Conservation (phyloP, 2,113 vertebrate species). For the Peromyscus maniculatus region DNA sequence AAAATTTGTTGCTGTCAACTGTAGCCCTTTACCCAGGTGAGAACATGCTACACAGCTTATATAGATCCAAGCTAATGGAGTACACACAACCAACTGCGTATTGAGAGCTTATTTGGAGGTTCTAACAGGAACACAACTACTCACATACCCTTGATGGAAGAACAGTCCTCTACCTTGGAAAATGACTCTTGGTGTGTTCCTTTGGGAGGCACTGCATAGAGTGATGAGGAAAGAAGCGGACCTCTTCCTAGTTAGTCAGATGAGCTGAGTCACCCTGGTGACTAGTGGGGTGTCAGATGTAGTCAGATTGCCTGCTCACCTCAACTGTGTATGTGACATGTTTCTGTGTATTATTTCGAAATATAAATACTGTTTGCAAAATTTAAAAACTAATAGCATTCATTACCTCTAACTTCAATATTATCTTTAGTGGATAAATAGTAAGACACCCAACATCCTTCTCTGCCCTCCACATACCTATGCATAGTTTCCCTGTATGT, state of each 20-base stretch:
- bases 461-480: no score
- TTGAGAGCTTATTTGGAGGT: not conserved
- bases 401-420: not conserved
- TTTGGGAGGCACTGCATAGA: not conserved
- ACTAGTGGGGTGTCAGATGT: not conserved
- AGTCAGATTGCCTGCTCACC: not conserved
- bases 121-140: not conserved
- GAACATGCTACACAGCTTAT: not conserved
- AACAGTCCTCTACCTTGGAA: no score
- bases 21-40: not conserved
- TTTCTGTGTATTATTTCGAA: not conserved
- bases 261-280: not conserved
- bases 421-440: slow-evolving; percentile 17
- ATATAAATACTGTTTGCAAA: slow-evolving; percentile 24
- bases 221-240: not conserved
- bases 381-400: slow-evolving; percentile 34
- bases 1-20: not conserved
- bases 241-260: not conserved
- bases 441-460: not conserved
- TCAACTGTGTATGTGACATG: not conserved
- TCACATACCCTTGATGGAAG: not conserved
- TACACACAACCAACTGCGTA: not conserved
- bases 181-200: no score
- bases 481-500: not conserved
- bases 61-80: not conserved